Conservation (phyloP, 2,113 vertebrate species). For the Vulpes vulpes region DNA sequence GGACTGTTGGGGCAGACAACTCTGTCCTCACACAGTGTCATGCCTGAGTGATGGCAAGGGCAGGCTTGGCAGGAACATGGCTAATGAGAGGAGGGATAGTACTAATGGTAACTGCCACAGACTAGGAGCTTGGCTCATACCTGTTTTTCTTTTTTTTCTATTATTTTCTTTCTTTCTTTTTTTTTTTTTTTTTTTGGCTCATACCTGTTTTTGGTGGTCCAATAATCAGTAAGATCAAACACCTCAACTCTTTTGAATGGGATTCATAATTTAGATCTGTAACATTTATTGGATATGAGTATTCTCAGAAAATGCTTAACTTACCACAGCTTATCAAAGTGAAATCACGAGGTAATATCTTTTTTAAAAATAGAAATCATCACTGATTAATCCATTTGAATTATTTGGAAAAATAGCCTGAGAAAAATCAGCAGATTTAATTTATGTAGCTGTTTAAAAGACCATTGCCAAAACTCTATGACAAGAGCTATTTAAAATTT, state of each 20-base stretch:
- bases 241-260: neutral
- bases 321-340: constrained; percentile 59
- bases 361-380: constrained; percentile 70
- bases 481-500: constrained; percentile 60
- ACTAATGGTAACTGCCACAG: neutral
- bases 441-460: constrained; percentile 68
- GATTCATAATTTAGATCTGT: constrained; percentile 66
- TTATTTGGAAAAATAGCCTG: constrained; percentile 73
- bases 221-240: neutral
- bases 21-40: neutral
- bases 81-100: neutral
- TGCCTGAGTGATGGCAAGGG: neutral
- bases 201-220: neutral
- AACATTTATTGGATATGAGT: constrained; percentile 53
- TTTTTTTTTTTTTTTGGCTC: neutral
- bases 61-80: neutral
- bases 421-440: constrained; percentile 73
- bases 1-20: neutral
- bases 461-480: constrained; percentile 72
- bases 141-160: neutral
- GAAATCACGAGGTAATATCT: constrained; percentile 55
- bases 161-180: too few relatives aligned
- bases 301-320: constrained; percentile 67
- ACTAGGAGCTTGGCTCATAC: neutral
- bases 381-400: constrained; percentile 73